A percentile compares a stretch with the other conserved stretches of the same genome.
Conservation (phyloP, 1,140 invertebrate genomes). For the Cheumatopsyche charites region DNA sequence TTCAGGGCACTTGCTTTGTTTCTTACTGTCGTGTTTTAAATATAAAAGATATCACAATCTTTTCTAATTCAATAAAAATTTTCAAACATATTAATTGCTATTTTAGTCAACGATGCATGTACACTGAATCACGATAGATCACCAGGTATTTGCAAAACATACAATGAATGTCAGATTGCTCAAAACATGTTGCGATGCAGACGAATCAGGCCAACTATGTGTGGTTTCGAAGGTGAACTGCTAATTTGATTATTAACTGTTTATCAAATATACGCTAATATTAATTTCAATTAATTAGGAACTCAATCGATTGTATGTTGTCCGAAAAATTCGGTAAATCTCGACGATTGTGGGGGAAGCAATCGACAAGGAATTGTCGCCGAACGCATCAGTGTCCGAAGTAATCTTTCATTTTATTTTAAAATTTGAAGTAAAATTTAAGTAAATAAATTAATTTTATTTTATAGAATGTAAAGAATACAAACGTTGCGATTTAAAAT, state of each 20-base stretch:
- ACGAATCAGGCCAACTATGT: not conserved
- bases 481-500: not conserved
- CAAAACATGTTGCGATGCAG: not conserved
- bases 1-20: too few species aligned
- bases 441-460: too few species aligned
- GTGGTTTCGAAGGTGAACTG: constrained; percentile 4
- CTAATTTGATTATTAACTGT: too few species aligned
- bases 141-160: not conserved
- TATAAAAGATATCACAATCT: too few species aligned
- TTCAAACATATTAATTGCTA: too few species aligned
- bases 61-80: too few species aligned
- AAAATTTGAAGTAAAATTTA: too few species aligned
- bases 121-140: not conserved
- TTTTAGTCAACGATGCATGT: not conserved
- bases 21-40: too few species aligned
- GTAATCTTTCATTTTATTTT: constrained; percentile 5
- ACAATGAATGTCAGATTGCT: not conserved
- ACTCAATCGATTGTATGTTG: constrained; percentile 16
- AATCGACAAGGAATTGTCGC: too few species aligned
- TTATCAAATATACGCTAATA: not conserved
- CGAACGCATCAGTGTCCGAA: constrained; percentile 14
- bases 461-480: constrained; percentile 28
- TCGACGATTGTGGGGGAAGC: not conserved
- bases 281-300: too few species aligned
- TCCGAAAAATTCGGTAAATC: not conserved